Conservation (phyloP, 2,797 vertebrate genomes). For the Neosalanx taihuensis region DNA sequence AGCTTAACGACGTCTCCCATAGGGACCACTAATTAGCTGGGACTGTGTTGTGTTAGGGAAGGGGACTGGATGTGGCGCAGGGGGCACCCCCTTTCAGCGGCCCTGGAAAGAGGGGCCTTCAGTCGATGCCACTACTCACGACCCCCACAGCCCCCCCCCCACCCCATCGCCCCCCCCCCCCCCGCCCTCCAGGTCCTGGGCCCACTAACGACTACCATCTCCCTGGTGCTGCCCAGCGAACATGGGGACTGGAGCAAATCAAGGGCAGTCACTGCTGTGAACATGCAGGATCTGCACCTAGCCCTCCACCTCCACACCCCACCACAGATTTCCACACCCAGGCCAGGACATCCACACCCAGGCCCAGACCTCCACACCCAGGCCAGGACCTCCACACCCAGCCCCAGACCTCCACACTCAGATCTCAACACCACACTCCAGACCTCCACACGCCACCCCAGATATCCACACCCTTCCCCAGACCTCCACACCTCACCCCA, state of each 20-base stretch:
- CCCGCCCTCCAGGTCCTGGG: slow-evolving; percentile 40
- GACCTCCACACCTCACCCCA: no score
- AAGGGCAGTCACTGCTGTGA: slow-evolving; percentile 50
- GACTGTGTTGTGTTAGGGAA: slow-evolving; percentile 79
- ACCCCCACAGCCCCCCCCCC: not conserved
- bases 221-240: slow-evolving; percentile 49
- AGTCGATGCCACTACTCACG: slow-evolving; percentile 44
- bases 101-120: slow-evolving; percentile 60
- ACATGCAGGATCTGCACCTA: not conserved
- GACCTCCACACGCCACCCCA: no score
- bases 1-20: slow-evolving; percentile 81
- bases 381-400: no score
- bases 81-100: slow-evolving; percentile 62
- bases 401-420: no score
- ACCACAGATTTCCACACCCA: no score
- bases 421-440: no score
- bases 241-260: slow-evolving; percentile 62
- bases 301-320: no score
- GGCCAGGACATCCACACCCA: no score
- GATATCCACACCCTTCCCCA: no score
- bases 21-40: slow-evolving; percentile 82
- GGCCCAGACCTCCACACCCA: no score
- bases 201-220: slow-evolving; percentile 67
- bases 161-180: no score
- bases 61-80: slow-evolving; percentile 65